Evolutionary conservation across 2,888 invertebrate genomes (phyloP).

Genomic region (Halictus quadricinctus): DNA sequence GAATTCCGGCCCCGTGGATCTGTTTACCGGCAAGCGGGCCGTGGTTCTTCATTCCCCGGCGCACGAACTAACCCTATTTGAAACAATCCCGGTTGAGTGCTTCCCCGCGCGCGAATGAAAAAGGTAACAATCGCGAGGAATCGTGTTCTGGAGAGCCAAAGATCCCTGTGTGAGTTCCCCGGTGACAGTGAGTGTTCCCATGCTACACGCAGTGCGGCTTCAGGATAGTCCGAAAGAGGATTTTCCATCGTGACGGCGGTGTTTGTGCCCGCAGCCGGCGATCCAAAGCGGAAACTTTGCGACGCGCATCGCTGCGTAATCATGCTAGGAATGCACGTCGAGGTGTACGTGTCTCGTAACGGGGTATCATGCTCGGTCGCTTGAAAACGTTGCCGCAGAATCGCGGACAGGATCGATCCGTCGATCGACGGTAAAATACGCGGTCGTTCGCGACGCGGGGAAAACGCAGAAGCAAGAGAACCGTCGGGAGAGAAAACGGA

Average conservation of each 20-base stretch:
- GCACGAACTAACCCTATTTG: not conserved
- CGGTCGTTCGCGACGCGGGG: not conserved
- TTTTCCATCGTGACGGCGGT: not conserved
- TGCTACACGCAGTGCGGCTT: not conserved
- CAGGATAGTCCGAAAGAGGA: not conserved
- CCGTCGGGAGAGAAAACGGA: not conserved
- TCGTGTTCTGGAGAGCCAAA: not conserved
- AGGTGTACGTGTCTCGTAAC: not conserved
- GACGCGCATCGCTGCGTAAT: constrained; percentile 20
- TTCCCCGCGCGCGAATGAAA: not conserved
- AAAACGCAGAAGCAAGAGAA: not conserved
- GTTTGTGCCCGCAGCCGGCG: not conserved
- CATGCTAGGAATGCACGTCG: constrained; percentile 22
- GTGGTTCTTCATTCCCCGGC: not conserved
- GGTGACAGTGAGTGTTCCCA: constrained; percentile 18
- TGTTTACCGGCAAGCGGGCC: not conserved
- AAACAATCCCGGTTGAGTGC: not conserved
- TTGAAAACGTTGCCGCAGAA: constrained; percentile 10
- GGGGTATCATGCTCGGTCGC: constrained; percentile 15
- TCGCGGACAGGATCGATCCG: constrained; percentile 25
- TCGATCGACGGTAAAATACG: constrained; percentile 39
- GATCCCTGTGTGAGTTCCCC: not conserved
- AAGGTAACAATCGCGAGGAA: not conserved
- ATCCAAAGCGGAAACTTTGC: not conserved
- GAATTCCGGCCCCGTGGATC: not conserved